phyloP scores from a whole-genome alignment of 92 coral and sea anemone species.

The Metridium senile region DNA sequence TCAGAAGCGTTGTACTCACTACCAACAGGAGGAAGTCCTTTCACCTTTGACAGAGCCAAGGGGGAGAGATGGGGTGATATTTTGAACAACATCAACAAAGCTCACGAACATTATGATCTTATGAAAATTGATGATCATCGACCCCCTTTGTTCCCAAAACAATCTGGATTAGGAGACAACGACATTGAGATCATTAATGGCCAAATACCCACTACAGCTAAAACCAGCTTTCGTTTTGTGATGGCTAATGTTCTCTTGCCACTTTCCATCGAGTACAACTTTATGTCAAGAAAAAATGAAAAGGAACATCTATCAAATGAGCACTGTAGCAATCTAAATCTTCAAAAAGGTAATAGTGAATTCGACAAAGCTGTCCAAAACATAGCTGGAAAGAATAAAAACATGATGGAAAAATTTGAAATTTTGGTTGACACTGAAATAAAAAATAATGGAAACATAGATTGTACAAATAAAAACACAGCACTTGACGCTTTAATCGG shows the following conservation, averaged over 20 bases:
- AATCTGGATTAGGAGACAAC: conserved; percentile 10
- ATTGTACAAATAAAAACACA: not conserved
- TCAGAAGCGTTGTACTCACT: not conserved
- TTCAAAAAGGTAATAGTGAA: not conserved
- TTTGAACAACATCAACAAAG: not conserved
- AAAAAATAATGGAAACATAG: too few species aligned
- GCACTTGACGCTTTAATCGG: not conserved
- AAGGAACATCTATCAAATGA: not conserved
- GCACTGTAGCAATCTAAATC: not conserved
- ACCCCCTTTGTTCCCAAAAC: not conserved
- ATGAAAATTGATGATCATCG: not conserved
- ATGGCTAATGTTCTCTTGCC: too few species aligned
- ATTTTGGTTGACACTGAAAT: not conserved
- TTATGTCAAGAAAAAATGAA: conserved; percentile 8
- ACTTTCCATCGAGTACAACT: too few species aligned
- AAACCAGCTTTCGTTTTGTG: too few species aligned
- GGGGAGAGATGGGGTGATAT: not conserved
- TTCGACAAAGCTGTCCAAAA: not conserved
- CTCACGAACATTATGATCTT: not conserved
- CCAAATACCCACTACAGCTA: too few species aligned
- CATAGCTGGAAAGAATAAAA: not conserved
- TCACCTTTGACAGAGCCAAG: not conserved
- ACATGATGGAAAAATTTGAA: not conserved
- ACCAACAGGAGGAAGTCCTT: conserved; percentile 1
- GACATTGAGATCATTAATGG: conserved; percentile 3